Base-by-base conservation (phyloP, 2,797 vertebrate genomes). In the Catharus ustulatus region DNA sequence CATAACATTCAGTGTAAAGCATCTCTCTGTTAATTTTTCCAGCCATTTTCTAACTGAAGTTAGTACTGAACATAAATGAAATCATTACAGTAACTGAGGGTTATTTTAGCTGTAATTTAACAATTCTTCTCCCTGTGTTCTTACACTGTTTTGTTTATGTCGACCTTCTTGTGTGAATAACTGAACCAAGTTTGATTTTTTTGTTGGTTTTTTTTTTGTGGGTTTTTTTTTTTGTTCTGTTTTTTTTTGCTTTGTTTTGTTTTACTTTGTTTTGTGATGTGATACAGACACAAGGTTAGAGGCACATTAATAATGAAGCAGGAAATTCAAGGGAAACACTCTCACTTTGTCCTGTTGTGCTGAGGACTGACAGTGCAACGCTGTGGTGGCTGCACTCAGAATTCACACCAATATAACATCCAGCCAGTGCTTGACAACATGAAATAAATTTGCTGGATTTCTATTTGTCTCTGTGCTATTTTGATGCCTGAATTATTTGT, bases 1-100 rank as follows among this genome's bases (percentile, higher is more conserved):
- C 10, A 16, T n/a, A 76, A 57, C 87, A 89, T 68, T 63, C 84
- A 69, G 34, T 48, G 69, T 66, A 16, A 74, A 71, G 20, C 34
- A 55, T 5, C 55, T 77, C 55, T 80, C 64, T 71, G 54, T 64
- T 62, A 77, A 36, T 93, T 54, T 94, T 94, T 21, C 36, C 68
- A 81, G 45, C 57, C 1, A 7, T 83, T 95, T 96, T 90, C 62
- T 92, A 58, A 63, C 74, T 73, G 89, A 83, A 93, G n/a, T 62
- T 81, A 75, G 10, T 24, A 74, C 20, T 73, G 80, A 83, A n/a
- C 40, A 32, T 43, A 80, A 55, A 86, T 64, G 19, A 75, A 90
- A 52, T 42, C 8, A 32, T 69, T 84, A 3, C 26, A 66, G 23
- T 30, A 51, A 46, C 29, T 72, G 32, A 62, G 45, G 49, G 5